Evolutionary conservation across 1,140 invertebrate genomes (phyloP).

Genomic region (Neodiprion virginianus): DNA sequence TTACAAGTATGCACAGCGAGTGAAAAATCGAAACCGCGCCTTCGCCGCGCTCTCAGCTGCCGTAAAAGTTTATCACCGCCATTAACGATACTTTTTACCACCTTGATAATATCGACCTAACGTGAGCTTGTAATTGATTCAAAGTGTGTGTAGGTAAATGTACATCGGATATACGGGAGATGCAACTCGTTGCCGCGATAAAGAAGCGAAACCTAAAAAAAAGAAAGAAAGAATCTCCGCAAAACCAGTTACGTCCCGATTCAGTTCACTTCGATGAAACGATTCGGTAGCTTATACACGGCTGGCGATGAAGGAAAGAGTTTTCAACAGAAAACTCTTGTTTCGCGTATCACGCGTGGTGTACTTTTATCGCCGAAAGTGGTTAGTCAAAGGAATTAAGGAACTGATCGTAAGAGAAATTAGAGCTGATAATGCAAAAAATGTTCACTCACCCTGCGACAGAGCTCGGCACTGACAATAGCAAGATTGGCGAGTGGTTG

Average conservation of each 20-base stretch:
- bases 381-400: background rate
- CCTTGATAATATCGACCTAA: background rate
- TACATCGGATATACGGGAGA: too few species aligned
- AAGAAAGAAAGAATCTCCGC: too few species aligned
- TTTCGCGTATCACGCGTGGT: too few species aligned
- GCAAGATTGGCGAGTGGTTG: slow-evolving; percentile 61
- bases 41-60: background rate
- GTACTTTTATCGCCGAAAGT: background rate
- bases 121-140: background rate
- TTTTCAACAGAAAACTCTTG: too few species aligned
- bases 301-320: too few species aligned
- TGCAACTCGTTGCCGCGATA: too few species aligned
- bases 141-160: background rate
- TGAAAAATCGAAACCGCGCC: slow-evolving; percentile 1
- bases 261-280: too few species aligned
- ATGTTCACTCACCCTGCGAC: slow-evolving; percentile 56
- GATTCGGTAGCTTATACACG: too few species aligned
- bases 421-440: background rate
- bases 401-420: background rate
- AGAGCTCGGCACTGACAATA: slow-evolving; percentile 56
- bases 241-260: too few species aligned
- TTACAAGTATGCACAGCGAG: background rate
- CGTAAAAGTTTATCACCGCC: background rate
- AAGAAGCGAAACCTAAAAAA: too few species aligned
- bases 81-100: slow-evolving; percentile 6